phyloP scores from a whole-genome alignment of 2,797 vertebrate genomes.

The Kryptolebias ocellatus region DNA sequence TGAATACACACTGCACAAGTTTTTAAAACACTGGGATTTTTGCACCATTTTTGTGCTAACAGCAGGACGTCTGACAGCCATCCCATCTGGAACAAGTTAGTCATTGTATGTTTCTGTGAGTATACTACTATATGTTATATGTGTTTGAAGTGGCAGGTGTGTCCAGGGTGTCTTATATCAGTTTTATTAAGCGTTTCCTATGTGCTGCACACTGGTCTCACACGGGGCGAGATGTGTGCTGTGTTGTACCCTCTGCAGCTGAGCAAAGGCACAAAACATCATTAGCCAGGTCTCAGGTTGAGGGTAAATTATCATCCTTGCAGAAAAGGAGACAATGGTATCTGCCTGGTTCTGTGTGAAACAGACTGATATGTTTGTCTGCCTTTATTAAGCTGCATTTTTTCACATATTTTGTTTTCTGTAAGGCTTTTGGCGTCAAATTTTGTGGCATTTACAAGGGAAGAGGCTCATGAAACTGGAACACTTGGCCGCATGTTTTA shows the following conservation, averaged over 20 bases:
- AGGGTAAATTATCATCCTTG: slow-evolving; percentile 45
- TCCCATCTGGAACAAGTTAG: slow-evolving; percentile 67
- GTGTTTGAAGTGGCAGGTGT: slow-evolving; percentile 81
- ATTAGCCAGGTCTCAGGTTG: slow-evolving; percentile 30
- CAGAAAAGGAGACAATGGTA: slow-evolving; percentile 23
- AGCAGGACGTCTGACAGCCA: slow-evolving; percentile 25
- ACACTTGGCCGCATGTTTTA: slow-evolving; percentile 23
- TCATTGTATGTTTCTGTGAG: slow-evolving; percentile 16
- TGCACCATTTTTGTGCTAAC: slow-evolving; percentile 19
- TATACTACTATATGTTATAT: slow-evolving; percentile 17
- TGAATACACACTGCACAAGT: slow-evolving; percentile 1
- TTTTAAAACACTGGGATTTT: slow-evolving; percentile 24
- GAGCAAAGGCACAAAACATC: slow-evolving; percentile 32
- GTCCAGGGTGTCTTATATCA: slow-evolving; percentile 69
- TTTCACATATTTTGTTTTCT: slow-evolving; percentile 33
- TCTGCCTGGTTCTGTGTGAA: slow-evolving; percentile 6
- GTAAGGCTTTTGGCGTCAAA: slow-evolving; percentile 32
- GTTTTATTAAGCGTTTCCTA: slow-evolving; percentile 75
- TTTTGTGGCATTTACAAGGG: slow-evolving; percentile 31
- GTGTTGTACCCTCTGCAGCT: slow-evolving; percentile 31
- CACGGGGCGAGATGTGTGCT: neutral
- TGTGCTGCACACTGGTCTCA: slow-evolving; percentile 32
- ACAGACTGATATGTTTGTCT: slow-evolving; percentile 41
- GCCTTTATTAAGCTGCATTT: slow-evolving; percentile 46
- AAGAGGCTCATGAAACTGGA: neutral